These are phyloP conservation scores for Sinocyclocheilus anophthalmus DNA, from an alignment of 2,113 vertebrate genomes.

Conservation along the genomic window DNA sequence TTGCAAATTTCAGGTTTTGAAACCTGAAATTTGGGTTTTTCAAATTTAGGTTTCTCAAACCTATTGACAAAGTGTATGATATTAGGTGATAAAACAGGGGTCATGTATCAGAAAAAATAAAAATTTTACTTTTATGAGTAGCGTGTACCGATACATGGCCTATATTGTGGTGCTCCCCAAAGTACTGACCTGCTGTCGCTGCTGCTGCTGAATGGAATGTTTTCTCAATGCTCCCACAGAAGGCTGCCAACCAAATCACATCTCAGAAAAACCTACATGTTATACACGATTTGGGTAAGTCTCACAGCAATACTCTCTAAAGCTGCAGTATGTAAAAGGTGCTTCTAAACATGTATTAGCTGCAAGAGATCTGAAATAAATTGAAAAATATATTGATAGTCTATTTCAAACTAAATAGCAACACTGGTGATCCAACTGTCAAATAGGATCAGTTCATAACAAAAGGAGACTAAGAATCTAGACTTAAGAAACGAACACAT, in stretches of 20 bases:
- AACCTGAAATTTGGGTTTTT: no score
- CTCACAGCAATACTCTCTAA: background rate
- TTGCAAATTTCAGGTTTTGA: background rate
- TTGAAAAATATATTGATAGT: background rate
- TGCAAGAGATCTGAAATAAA: background rate
- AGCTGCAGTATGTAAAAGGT: background rate
- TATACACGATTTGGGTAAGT: background rate
- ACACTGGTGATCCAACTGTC: background rate
- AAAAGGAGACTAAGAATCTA: background rate
- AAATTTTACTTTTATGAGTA: background rate
- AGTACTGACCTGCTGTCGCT: background rate
- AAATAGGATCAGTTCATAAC: background rate
- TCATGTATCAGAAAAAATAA: background rate
- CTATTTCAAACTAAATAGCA: background rate
- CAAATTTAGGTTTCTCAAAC: background rate
- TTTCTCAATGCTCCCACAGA: background rate
- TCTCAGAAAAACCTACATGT: background rate
- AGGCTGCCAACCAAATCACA: background rate
- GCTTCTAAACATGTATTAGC: background rate
- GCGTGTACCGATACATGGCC: background rate
- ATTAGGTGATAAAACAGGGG: background rate
- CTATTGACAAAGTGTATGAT: background rate
- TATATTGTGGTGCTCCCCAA: background rate
- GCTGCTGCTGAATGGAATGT: background rate
- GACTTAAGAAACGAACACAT: background rate